Base-by-base conservation (phyloP, 2,797 vertebrate genomes). In the Cynopterus sphinx region DNA sequence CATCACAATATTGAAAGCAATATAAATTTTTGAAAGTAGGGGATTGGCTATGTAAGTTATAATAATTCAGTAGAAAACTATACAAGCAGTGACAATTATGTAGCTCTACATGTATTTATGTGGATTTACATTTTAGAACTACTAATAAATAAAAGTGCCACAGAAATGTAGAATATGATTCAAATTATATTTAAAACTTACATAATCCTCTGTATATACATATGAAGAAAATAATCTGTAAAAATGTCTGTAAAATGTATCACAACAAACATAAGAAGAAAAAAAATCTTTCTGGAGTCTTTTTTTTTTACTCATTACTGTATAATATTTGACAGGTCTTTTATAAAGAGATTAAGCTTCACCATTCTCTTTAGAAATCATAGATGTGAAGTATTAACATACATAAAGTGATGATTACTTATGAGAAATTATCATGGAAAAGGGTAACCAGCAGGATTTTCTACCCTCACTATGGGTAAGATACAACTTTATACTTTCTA, bases 181-280 rank as follows among this genome's bases (percentile, higher is more conserved):
- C n/a, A 91, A 84, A 78, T 84, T 78, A 71, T 49, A 3, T 87
- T 83, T 83, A 53, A 94, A 94, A 88, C 11, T 81, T 46, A 87
- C 1, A 63, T 36, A 61, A 12, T 67, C 31, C 17, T 36, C 24
- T 53, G 1, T 75, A 17, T 67, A 73, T 57, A 31, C 36, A 77
- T 57, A 31, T 51, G 3, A 51, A 12, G 5, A 39, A 41, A 49
- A 95, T 88, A 43, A 24, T n/a, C 21, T 74, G 43, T 51, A 39
- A 77, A 87, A 74, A 74, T 71, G 77, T 22, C 12, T 10, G 3
- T 8, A 19, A 1, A 71, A 67, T 74, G 10, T 36, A 43, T 16
- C 41, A 33, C 31, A 86, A 51, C 55, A 19, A 51, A 57, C 11
- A 11, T 51, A 41, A 75, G 39, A 28, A 28, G 57, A 46, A 46